Percentiles rank a stretch among this genome's conserved stretches.
Conservation (phyloP, 1,140 invertebrate genomes). For the Cherax quadricarinatus region DNA sequence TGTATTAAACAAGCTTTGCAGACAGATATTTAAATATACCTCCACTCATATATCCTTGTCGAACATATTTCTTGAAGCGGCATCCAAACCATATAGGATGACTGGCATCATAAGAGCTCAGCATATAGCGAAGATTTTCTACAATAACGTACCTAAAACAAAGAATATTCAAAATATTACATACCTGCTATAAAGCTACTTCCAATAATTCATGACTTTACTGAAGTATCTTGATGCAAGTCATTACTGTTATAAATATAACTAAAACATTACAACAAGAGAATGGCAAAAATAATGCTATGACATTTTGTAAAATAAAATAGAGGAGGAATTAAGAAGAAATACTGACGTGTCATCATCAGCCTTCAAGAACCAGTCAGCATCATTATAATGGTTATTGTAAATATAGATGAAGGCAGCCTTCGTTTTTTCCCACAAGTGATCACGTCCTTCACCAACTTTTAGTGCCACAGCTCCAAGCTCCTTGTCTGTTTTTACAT, state of each 20-base stretch:
- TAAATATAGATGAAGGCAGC: constrained; percentile 94
- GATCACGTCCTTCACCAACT: constrained; percentile 91
- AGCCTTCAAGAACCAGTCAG: constrained; percentile 96
- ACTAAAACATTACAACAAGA: no score
- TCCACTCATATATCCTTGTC: constrained; percentile 96
- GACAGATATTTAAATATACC: constrained; percentile 77
- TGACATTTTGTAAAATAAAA: no score
- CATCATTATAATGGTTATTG: constrained; percentile 87
- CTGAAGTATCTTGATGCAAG: neutral
- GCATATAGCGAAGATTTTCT: constrained; percentile 93
- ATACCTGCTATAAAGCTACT: neutral
- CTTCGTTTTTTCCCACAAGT: constrained; percentile 97
- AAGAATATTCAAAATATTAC: neutral
- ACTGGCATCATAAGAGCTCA: constrained; percentile 84
- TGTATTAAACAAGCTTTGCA: neutral
- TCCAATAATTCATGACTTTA: no score
- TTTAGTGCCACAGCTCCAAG: constrained; percentile 78
- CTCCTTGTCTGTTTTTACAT: constrained; percentile 75
- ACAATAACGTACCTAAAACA: constrained; percentile 77
- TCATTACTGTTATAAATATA: no score
- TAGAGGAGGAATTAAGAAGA: neutral
- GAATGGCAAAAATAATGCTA: no score
- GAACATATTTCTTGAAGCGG: constrained; percentile 90
- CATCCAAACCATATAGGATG: constrained; percentile 93
- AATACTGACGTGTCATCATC: constrained; percentile 93